A percentile compares a stretch with the other conserved stretches of the same genome.
These are phyloP conservation scores for Melanerpes formicivorus DNA, from an alignment of 2,113 vertebrate genomes.

Conservation along the genomic window DNA sequence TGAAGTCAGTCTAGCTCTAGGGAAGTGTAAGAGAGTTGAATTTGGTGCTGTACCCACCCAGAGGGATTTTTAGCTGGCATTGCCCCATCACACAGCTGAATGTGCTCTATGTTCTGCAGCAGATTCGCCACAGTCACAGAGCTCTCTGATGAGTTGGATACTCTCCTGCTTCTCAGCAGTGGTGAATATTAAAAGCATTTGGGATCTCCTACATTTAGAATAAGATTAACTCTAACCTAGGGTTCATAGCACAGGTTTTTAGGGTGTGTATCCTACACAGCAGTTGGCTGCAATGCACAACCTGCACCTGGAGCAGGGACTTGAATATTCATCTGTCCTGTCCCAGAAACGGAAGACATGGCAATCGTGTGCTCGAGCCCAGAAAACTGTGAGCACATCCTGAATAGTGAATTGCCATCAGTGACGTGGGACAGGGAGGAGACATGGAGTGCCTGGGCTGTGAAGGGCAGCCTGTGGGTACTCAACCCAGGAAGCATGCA, in stretches of 20 bases:
- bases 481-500: accelerated
- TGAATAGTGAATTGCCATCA: not conserved
- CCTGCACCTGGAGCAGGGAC: not conserved
- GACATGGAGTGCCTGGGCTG: not conserved
- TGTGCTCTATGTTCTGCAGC: not conserved
- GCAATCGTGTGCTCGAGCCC: not conserved
- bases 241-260: not conserved
- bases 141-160: not conserved
- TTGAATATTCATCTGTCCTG: not conserved
- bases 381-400: accelerated
- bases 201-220: not conserved
- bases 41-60: not conserved
- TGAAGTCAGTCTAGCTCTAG: not conserved
- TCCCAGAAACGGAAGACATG: not conserved
- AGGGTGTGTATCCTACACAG: not conserved
- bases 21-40: not conserved
- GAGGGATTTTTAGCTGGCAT: not conserved
- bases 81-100: not conserved
- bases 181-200: not conserved
- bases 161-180: not conserved
- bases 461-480: accelerated
- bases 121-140: not conserved
- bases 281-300: not conserved
- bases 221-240: not conserved
- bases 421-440: accelerated